Evolutionary conservation across 2,113 vertebrate genomes (phyloP).

Genomic region (Ivindomyrus marchei): DNA sequence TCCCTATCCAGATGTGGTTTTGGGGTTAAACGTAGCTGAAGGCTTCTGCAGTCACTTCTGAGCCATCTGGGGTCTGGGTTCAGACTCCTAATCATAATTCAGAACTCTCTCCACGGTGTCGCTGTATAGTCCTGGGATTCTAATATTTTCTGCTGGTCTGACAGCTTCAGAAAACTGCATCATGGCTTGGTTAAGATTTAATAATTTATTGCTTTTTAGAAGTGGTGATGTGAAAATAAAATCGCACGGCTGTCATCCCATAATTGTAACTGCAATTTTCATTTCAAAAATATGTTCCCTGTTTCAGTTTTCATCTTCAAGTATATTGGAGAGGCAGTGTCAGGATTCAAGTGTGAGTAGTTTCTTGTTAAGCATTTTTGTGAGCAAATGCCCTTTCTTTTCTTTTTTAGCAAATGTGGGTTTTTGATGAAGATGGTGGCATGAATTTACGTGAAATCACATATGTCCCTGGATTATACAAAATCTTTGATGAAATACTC

Average conservation of each 20-base stretch:
- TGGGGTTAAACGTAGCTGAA: background rate
- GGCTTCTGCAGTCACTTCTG: background rate
- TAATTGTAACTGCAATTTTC: background rate
- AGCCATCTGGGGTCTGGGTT: background rate
- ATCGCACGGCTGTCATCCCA: background rate
- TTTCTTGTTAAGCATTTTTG: background rate
- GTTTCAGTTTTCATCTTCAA: background rate
- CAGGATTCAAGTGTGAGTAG: background rate
- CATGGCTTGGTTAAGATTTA: background rate
- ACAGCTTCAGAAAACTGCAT: background rate
- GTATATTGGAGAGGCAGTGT: background rate
- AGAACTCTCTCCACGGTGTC: background rate
- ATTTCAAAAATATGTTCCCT: background rate
- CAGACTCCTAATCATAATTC: background rate
- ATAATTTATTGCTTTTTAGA: background rate
- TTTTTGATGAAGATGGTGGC: conserved; percentile 91
- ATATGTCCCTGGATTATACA: conserved; percentile 93
- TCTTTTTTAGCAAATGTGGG: conserved; percentile 85
- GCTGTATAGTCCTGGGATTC: background rate
- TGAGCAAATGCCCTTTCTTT: background rate
- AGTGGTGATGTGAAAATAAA: background rate
- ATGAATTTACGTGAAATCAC: conserved; percentile 97
- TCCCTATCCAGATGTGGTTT: background rate
- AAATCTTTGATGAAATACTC: conserved; percentile 99
- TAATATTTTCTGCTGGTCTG: background rate